Evolutionary conservation across 2,888 invertebrate genomes (phyloP).

Genomic region (Beris morrisii): DNA sequence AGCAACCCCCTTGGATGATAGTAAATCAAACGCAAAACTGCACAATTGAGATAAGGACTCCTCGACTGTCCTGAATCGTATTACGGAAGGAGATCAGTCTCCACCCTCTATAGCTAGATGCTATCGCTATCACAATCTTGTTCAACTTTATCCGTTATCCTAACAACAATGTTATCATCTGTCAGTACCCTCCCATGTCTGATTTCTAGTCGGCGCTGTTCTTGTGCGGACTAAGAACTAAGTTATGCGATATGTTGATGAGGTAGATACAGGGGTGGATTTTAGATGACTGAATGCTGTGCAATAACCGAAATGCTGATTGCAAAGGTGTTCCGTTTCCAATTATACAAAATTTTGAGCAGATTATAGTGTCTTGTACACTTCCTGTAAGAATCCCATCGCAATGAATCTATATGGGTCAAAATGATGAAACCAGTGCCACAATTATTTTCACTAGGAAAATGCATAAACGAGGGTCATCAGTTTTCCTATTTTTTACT

Average conservation of each 20-base stretch:
- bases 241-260: conserved; percentile 25
- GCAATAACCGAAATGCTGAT: too few relatives aligned
- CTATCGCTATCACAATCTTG: conserved; percentile 38
- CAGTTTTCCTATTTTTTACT: too few relatives aligned
- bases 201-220: not conserved
- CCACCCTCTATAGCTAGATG: conserved; percentile 15
- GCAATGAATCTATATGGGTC: too few relatives aligned
- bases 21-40: conserved; percentile 39
- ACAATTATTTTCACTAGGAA: too few relatives aligned
- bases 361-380: too few relatives aligned
- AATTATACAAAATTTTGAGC: too few relatives aligned
- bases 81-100: conserved; percentile 1
- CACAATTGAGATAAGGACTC: conserved; percentile 38
- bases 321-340: too few relatives aligned
- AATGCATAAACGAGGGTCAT: too few relatives aligned
- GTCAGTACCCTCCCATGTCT: conserved; percentile 21
- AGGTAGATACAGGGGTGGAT: not conserved
- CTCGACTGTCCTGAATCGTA: conserved; percentile 11
- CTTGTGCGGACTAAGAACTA: not conserved
- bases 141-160: conserved; percentile 38
- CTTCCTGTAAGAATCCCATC: too few relatives aligned
- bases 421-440: too few relatives aligned
- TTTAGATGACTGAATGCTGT: too few relatives aligned
- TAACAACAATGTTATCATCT: conserved; percentile 33
- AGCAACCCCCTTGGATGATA: conserved; percentile 22